Conservation (phyloP, 2,113 vertebrate genomes). For the Macaca fascicularis region DNA sequence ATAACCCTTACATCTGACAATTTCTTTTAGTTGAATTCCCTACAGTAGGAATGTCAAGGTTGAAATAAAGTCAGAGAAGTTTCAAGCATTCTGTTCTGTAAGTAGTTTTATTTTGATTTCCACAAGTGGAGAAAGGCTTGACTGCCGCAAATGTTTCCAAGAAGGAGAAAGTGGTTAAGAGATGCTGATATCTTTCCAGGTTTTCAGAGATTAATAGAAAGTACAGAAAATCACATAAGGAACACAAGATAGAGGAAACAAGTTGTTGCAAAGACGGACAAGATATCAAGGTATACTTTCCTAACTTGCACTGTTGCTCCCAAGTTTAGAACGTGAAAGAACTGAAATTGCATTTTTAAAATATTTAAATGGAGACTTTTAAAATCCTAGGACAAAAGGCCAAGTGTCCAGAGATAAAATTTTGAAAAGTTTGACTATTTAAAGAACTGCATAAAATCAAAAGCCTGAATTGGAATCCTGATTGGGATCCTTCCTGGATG, state of each 20-base stretch:
- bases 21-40: neutral
- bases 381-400: neutral
- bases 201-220: constrained; percentile 46
- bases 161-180: neutral
- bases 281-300: neutral
- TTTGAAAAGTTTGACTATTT: neutral
- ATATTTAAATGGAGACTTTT: constrained; percentile 1
- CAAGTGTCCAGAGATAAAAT: constrained; percentile 22
- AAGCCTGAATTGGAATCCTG: neutral
- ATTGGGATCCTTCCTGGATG: neutral
- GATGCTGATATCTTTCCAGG: neutral
- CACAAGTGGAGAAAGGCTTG: neutral
- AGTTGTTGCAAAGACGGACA: neutral
- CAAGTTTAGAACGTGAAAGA: constrained; percentile 9
- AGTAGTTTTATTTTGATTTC: constrained; percentile 34
- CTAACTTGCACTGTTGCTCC: neutral
- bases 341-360: neutral
- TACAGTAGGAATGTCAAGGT: constrained; percentile 3
- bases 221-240: neutral
- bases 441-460: neutral
- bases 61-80: neutral
- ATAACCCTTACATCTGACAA: neutral
- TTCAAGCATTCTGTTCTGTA: neutral
- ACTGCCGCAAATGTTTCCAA: neutral
- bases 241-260: neutral